Conservation (phyloP, 2,888 invertebrate species). For the Pammene fasciana region DNA sequence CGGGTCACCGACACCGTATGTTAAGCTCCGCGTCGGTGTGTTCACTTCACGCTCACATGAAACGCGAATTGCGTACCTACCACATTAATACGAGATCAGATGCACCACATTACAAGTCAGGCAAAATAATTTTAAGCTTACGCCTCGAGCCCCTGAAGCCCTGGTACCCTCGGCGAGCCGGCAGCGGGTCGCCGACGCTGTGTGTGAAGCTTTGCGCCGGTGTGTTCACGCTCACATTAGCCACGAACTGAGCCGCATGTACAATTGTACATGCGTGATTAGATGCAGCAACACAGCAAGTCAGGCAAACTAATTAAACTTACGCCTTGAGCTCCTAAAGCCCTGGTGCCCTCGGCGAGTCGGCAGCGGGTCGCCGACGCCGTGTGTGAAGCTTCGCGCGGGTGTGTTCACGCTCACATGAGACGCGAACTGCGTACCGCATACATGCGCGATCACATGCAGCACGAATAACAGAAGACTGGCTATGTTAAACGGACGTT, state of each 20-base stretch:
- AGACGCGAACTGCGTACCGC: constrained; percentile 70
- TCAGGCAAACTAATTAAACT: constrained; percentile 38
- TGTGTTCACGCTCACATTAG: constrained; percentile 75
- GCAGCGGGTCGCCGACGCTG: constrained; percentile 74
- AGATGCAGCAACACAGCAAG: no score
- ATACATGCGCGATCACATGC: constrained; percentile 52
- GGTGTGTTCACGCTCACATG: constrained; percentile 77
- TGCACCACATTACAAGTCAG: no score
- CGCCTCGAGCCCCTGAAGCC: constrained; percentile 55
- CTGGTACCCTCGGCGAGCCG: constrained; percentile 52
- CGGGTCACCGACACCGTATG: no score
- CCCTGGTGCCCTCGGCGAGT: constrained; percentile 51
- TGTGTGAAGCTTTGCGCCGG: constrained; percentile 74
- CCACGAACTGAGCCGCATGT: constrained; percentile 71
- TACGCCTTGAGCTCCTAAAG: constrained; percentile 57
- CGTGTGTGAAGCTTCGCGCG: constrained; percentile 72
- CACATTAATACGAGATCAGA: no score
- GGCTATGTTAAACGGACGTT: constrained; percentile 43
- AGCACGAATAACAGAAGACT: constrained; percentile 51
- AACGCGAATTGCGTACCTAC: no score
- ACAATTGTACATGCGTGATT: constrained; percentile 47
- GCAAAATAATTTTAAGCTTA: constrained; percentile 46
- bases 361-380: constrained; percentile 72
- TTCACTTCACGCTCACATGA: no score
- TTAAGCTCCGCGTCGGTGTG: no score